Base-by-base conservation (phyloP, 2,113 vertebrate genomes). In the Vidua chalybeata region DNA sequence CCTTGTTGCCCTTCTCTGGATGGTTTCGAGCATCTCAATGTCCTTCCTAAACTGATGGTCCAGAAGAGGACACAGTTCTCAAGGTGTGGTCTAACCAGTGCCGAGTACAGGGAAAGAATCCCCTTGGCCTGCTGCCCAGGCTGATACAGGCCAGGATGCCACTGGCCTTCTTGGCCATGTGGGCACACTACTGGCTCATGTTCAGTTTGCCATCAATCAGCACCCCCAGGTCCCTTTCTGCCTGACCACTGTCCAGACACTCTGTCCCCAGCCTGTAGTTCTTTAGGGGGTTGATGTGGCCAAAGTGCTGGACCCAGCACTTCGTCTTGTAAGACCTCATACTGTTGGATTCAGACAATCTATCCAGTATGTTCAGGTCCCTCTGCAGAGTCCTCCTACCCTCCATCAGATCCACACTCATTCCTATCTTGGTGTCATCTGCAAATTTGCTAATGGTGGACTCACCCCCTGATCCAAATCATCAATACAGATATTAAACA, bases 111-210 rank as follows among this genome's bases (percentile, higher is more conserved):
- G 30, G 17, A 4, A 33, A 33, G 10, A 63, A 63, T 41, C 39
- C 8, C 24, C 39, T 31, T 52, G 10, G 3, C 59, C 46, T 52
- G 48, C 59, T 78, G 48, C 46, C 6, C 35, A 41, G 59, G 27
- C 48, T 52, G 10, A 27, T 13, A 5, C 6, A 16, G 35, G 11
- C 5, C 48, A 63, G 58, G 23, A 16, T 75, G 35, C 28, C 22
- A 4, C 1, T 8, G 11, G 27, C 45, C 31, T 43, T 43, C 31
- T 43, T 45, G 49, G 49, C 23, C 24, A 28, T 2, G 0, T 0
- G 46, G 23, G 35, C 30, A 52, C 75, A 30, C 33, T 30, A 9
- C 49, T 66, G 62, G 33, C 12, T 79, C 49, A 35, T 45, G 49
- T 66, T 35, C 16, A 56, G 62, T 6, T 6, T 19, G 49, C 39